Percentiles rank a stretch among this genome's conserved stretches.
phyloP scores from a whole-genome alignment of 2,113 vertebrate genomes.

The Hylia prasina region DNA sequence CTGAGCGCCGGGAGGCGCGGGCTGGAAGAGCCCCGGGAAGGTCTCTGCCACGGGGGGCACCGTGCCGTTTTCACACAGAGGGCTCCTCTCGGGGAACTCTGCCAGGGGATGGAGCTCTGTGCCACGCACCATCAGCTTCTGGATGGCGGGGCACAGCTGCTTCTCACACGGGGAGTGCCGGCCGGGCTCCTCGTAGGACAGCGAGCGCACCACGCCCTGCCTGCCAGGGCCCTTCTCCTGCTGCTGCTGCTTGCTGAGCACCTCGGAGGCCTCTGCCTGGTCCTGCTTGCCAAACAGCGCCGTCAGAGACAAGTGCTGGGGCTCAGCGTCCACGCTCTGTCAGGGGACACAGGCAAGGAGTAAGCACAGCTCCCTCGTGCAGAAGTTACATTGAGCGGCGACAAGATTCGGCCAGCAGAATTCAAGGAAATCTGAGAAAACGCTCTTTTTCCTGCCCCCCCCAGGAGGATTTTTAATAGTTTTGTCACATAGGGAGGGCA shows the following conservation, averaged over 20 bases:
- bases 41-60: constrained; percentile 27
- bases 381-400: not conserved
- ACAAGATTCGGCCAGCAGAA: not conserved
- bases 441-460: not conserved
- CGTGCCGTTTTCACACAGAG: constrained; percentile 72
- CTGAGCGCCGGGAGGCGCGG: not conserved
- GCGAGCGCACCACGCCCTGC: constrained; percentile 78
- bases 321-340: constrained; percentile 73
- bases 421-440: not conserved
- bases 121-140: constrained; percentile 86
- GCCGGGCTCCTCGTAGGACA: constrained; percentile 81
- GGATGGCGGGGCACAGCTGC: constrained; percentile 85
- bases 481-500: constrained; percentile 28
- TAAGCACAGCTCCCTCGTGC: not conserved
- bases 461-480: not conserved
- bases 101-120: constrained; percentile 77
- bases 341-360: not conserved
- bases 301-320: constrained; percentile 81
- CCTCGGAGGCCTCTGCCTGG: constrained; percentile 31
- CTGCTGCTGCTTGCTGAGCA: not conserved
- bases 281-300: constrained; percentile 82
- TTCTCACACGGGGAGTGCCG: constrained; percentile 53
- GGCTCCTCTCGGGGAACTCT: constrained; percentile 80
- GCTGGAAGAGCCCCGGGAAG: constrained; percentile 76
- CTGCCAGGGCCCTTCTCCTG: not conserved